Percentiles rank a stretch among this genome's conserved stretches.
Conservation (phyloP, 2,797 vertebrate species). For the Oreonectes daqikongensis region DNA sequence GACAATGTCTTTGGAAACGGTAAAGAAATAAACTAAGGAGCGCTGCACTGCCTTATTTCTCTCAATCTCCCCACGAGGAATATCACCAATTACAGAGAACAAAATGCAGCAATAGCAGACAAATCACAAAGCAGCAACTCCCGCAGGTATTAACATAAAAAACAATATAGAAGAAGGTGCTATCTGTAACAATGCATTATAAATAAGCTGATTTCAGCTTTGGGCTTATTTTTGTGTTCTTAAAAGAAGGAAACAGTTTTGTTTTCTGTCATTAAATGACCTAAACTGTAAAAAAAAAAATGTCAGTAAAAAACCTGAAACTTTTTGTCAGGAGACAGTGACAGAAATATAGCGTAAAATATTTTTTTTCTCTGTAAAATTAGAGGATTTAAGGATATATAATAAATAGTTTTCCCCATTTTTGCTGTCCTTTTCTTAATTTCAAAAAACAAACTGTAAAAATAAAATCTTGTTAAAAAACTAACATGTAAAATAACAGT, state of each 20-base stretch:
- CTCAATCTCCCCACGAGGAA: not conserved
- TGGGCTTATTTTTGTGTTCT: not conserved
- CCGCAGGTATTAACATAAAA: slow-evolving; percentile 26
- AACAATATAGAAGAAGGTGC: slow-evolving; percentile 2
- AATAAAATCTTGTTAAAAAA: too few relatives aligned
- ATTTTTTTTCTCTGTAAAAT: too few relatives aligned
- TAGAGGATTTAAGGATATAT: too few relatives aligned
- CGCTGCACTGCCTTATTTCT: not conserved
- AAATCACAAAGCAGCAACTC: slow-evolving; percentile 16
- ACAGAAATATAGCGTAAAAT: too few relatives aligned
- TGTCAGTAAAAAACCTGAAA: too few relatives aligned
- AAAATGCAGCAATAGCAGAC: slow-evolving; percentile 13
- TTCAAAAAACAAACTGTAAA: too few relatives aligned
- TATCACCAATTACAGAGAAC: slow-evolving; percentile 31
- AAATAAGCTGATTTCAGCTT: slow-evolving; percentile 12
- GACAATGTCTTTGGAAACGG: not conserved
- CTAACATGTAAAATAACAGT: too few relatives aligned
- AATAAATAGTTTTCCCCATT: too few relatives aligned
- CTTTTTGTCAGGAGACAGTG: too few relatives aligned
- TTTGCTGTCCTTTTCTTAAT: too few relatives aligned
- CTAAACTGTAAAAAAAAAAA: too few relatives aligned
- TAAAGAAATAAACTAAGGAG: not conserved
- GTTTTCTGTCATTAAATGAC: not conserved
- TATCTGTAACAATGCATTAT: slow-evolving; percentile 20
- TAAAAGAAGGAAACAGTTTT: not conserved